phyloP scores from a whole-genome alignment of 2,113 vertebrate genomes.

The Sphaerodactylus townsendi region DNA sequence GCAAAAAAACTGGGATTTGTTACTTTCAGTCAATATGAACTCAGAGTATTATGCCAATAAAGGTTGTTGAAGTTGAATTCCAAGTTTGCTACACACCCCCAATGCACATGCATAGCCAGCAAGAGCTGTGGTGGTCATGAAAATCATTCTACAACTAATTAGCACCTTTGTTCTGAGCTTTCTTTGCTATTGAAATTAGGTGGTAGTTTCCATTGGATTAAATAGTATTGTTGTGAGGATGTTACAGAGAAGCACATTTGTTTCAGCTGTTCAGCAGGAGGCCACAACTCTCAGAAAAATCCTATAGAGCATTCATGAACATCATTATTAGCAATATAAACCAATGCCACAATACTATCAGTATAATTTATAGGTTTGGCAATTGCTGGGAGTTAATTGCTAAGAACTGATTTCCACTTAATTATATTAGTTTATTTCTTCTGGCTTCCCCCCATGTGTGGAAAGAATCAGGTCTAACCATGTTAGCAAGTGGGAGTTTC shows the following conservation, averaged over 20 bases:
- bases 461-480: neutral
- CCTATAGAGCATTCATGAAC: neutral
- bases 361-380: neutral
- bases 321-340: neutral
- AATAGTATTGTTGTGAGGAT: neutral
- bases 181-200: neutral
- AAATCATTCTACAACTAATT: neutral
- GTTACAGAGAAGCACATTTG: neutral
- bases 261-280: neutral
- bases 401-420: neutral
- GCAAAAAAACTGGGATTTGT: too few relatives aligned
- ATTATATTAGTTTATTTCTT: neutral
- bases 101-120: too few relatives aligned
- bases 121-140: too few relatives aligned
- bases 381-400: constrained; percentile 7
- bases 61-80: too few relatives aligned
- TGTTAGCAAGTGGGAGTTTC: neutral
- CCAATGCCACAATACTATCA: neutral
- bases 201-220: neutral
- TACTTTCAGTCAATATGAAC: too few relatives aligned
- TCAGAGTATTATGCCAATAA: too few relatives aligned
- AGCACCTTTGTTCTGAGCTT: neutral
- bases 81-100: too few relatives aligned
- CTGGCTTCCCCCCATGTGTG: neutral
- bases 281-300: neutral